Percentiles rank a stretch among this genome's conserved stretches.
Conservation (phyloP, 2,888 invertebrate genomes). For the Xiphydria camelus region DNA sequence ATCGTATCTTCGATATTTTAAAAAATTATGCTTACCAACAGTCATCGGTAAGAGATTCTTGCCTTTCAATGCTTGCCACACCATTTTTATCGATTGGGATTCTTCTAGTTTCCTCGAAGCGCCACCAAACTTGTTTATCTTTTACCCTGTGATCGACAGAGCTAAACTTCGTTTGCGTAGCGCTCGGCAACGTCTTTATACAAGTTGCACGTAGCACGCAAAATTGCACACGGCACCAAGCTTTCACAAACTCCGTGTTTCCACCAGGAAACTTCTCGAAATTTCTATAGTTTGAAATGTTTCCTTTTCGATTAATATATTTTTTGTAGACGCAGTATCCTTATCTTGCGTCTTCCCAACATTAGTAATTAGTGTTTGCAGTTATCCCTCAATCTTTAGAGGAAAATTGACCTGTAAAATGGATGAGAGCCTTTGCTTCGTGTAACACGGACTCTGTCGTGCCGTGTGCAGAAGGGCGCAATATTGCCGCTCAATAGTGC, state of each 20-base stretch:
- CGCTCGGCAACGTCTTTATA: constrained; percentile 30
- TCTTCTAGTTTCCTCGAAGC: no score
- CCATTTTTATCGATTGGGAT: constrained; percentile 32
- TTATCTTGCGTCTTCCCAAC: no score
- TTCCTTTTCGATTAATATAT: no score
- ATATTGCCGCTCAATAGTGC: constrained; percentile 22
- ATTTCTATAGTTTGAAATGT: no score
- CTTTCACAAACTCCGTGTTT: constrained; percentile 3
- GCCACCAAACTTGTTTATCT: constrained; percentile 15
- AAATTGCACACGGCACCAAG: constrained; percentile 34
- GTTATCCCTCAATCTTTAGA: no score
- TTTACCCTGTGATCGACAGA: constrained; percentile 17
- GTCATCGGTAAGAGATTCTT: constrained; percentile 33
- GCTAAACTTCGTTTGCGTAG: constrained; percentile 6
- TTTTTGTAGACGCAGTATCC: no score
- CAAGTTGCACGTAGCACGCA: constrained; percentile 24
- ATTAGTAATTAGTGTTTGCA: no score
- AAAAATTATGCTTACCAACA: constrained; percentile 30
- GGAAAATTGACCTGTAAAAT: no score
- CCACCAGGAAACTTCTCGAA: no score
- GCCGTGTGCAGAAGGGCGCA: constrained; percentile 31
- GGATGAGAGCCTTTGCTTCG: no score
- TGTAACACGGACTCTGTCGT: constrained; percentile 18
- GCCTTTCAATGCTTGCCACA: constrained; percentile 38
- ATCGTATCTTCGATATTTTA: no score